Percentiles rank a stretch among this genome's conserved stretches.
Conservation (phyloP, 2,797 vertebrate species). For the Melanotaenia maccullochi region DNA sequence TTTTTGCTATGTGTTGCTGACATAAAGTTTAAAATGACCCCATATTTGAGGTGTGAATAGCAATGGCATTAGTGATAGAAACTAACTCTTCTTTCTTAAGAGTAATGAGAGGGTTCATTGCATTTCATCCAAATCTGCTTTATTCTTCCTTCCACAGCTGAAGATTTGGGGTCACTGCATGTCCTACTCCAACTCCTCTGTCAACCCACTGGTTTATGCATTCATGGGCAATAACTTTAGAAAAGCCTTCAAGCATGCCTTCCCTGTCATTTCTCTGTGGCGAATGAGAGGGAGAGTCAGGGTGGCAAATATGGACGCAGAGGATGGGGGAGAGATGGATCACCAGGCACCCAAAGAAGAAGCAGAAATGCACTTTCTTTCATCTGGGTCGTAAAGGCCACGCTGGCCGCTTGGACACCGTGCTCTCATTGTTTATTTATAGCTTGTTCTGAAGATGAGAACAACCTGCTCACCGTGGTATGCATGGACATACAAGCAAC, state of each 20-base stretch:
- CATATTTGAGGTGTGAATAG: neutral
- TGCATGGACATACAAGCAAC: neutral
- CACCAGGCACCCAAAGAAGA: slow-evolving; percentile 50
- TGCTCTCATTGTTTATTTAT: slow-evolving; percentile 53
- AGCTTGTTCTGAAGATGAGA: slow-evolving; percentile 37
- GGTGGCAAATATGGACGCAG: slow-evolving; percentile 36
- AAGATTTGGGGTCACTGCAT: slow-evolving; percentile 86
- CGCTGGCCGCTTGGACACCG: slow-evolving; percentile 2
- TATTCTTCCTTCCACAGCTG: slow-evolving; percentile 48
- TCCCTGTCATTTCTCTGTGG: slow-evolving; percentile 76
- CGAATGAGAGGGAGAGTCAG: slow-evolving; percentile 40
- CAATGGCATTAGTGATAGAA: neutral
- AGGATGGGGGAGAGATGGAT: slow-evolving; percentile 34
- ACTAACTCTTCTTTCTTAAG: neutral
- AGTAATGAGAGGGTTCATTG: accelerated
- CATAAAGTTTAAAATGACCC: neutral
- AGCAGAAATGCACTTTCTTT: slow-evolving; percentile 71
- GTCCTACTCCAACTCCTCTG: slow-evolving; percentile 85
- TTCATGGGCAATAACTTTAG: slow-evolving; percentile 86
- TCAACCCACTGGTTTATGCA: slow-evolving; percentile 81
- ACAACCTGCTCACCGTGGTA: neutral
- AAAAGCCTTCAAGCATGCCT: slow-evolving; percentile 81
- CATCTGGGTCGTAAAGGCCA: slow-evolving; percentile 68
- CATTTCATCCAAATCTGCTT: neutral
- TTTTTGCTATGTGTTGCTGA: neutral